phyloP scores from a whole-genome alignment of 2,888 invertebrate species.

The Nudaria mundana region DNA sequence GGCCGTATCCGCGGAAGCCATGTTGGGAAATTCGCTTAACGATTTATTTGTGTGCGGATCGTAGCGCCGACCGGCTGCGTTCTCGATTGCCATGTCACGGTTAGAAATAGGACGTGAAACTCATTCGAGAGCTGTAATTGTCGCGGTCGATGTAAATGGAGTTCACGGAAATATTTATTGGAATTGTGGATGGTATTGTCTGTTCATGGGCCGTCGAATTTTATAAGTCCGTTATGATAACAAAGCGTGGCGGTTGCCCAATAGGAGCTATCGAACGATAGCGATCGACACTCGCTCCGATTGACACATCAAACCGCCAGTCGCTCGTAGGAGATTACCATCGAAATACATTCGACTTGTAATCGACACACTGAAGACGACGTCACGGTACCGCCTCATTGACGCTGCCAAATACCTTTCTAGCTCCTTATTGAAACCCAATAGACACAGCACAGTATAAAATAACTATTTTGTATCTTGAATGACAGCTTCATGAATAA shows the following conservation, averaged over 20 bases:
- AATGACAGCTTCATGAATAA: constrained; percentile 26
- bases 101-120: constrained; percentile 47
- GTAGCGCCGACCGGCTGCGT: constrained; percentile 44
- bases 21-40: constrained; percentile 72
- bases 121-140: constrained; percentile 44
- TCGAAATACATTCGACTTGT: constrained; percentile 67
- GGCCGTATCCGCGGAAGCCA: constrained; percentile 64
- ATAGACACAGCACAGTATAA: constrained; percentile 22
- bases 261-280: constrained; percentile 72
- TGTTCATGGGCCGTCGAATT: constrained; percentile 59
- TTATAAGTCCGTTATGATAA: constrained; percentile 72
- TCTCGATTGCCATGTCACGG: constrained; percentile 47
- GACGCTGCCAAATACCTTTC: constrained; percentile 22
- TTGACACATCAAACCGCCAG: constrained; percentile 77
- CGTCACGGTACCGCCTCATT: constrained; percentile 57
- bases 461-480: constrained; percentile 18
- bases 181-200: constrained; percentile 49
- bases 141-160: constrained; percentile 36
- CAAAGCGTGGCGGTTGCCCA: constrained; percentile 75
- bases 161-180: constrained; percentile 38
- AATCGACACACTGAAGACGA: constrained; percentile 64
- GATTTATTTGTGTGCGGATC: constrained; percentile 68
- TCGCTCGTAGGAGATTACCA: constrained; percentile 64
- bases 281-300: constrained; percentile 62
- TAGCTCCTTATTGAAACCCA: constrained; percentile 11